These are phyloP conservation scores for Rhynchomys soricoides DNA, from an alignment of 2,113 vertebrate species.

Conservation along the genomic window DNA sequence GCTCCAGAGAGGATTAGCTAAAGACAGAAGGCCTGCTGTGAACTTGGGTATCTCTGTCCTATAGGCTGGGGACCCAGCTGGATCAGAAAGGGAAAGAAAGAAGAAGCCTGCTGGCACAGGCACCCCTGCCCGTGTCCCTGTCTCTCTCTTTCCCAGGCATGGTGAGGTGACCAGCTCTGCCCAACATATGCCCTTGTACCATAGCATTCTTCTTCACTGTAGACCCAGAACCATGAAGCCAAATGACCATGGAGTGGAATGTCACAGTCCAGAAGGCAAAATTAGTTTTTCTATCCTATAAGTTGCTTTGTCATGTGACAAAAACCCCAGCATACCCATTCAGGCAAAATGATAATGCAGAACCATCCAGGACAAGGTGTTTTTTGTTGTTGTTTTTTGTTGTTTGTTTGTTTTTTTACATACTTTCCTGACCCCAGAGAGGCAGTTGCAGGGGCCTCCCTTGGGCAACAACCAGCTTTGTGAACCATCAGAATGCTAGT, in stretches of 20 bases:
- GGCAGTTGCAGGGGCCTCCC: background rate
- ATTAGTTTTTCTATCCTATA: background rate
- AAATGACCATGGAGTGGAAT: background rate
- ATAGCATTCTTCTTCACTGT: background rate
- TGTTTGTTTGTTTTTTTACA: too few species aligned
- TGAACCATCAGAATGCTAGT: background rate
- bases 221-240: background rate
- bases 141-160: background rate
- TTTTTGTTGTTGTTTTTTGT: too few species aligned
- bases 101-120: background rate
- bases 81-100: background rate
- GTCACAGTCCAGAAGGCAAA: background rate
- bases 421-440: background rate
- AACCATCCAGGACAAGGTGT: background rate
- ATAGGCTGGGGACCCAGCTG: too few species aligned
- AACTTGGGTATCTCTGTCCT: background rate
- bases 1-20: background rate
- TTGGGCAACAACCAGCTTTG: background rate
- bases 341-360: too few species aligned
- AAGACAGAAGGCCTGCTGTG: background rate
- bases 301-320: background rate
- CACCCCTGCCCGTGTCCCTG: background rate
- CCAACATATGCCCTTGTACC: background rate
- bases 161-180: background rate
- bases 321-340: background rate